Evolutionary conservation across 2,113 vertebrate species (phyloP).

Genomic region (Anarrhichthys ocellatus): DNA sequence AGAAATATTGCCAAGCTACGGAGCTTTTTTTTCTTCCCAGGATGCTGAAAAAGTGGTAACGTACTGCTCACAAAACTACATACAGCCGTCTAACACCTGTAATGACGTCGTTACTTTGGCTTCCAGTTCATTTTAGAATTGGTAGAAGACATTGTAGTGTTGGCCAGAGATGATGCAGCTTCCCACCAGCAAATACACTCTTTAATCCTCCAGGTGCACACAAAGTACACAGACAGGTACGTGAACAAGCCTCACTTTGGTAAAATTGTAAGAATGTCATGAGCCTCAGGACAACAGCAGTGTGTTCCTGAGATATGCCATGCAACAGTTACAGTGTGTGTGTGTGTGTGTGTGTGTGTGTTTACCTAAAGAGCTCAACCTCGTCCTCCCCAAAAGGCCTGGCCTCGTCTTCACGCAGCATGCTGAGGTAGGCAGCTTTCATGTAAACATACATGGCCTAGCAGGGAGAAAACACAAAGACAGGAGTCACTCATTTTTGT

Average conservation of each 20-base stretch:
- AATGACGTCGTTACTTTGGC: too few species aligned
- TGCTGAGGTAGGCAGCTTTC: constrained; percentile 89
- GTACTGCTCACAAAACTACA: too few species aligned
- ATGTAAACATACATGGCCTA: constrained; percentile 90
- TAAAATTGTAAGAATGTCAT: not conserved
- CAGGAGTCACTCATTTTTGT: not conserved
- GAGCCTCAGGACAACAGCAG: not conserved
- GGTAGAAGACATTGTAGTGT: too few species aligned
- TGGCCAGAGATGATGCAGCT: not conserved
- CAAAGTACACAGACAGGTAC: not conserved
- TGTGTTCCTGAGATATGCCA: not conserved
- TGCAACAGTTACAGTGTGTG: not conserved
- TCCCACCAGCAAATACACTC: not conserved
- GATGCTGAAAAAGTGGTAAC: too few species aligned
- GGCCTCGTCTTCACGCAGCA: constrained; percentile 81
- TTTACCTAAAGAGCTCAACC: constrained; percentile 85
- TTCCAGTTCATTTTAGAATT: too few species aligned
- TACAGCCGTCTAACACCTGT: too few species aligned
- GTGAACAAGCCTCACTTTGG: not conserved
- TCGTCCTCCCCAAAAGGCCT: constrained; percentile 86
- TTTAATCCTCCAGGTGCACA: not conserved
- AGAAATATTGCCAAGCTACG: too few species aligned
- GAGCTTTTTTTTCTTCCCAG: too few species aligned
- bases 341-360: not conserved
- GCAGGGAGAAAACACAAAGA: not conserved